phyloP scores from a whole-genome alignment of 1,140 invertebrate species.

The Drosophila parabipectinata region DNA sequence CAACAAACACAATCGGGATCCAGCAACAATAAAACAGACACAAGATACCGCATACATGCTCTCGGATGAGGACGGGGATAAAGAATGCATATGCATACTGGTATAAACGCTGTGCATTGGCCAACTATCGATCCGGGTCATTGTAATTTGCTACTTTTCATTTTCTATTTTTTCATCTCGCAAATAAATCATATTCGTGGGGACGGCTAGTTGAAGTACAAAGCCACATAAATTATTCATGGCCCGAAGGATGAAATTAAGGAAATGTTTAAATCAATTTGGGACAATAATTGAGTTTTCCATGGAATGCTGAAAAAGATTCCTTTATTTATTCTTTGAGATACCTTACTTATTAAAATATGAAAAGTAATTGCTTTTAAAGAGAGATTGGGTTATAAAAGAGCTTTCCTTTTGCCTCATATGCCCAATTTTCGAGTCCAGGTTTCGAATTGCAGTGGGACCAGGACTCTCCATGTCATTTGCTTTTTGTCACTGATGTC shows the following conservation, averaged over 20 bases:
- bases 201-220: slow-evolving; percentile 1
- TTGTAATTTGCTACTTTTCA: slow-evolving; percentile 66
- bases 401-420: not conserved
- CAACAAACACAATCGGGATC: slow-evolving; percentile 41
- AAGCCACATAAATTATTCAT: slow-evolving; percentile 31
- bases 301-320: not conserved
- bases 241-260: slow-evolving; percentile 31
- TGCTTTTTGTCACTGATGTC: slow-evolving; percentile 31
- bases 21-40: slow-evolving; percentile 34
- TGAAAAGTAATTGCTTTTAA: slow-evolving; percentile 10
- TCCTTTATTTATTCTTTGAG: not conserved
- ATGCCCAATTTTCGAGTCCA: slow-evolving; percentile 11
- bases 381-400: too few species aligned
- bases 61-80: slow-evolving; percentile 13
- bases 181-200: slow-evolving; percentile 42
- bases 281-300: not conserved
- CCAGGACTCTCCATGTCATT: slow-evolving; percentile 38
- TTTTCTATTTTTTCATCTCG: slow-evolving; percentile 43
- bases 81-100: slow-evolving; percentile 27
- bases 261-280: slow-evolving; percentile 20
- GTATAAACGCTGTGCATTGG: slow-evolving; percentile 37
- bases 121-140: slow-evolving; percentile 65
- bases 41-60: slow-evolving; percentile 21
- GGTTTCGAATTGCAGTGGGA: slow-evolving; percentile 47
- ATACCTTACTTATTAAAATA: not conserved